These are phyloP conservation scores for Dermatemys mawii DNA, from an alignment of 2,113 vertebrate species.

Conservation along the genomic window DNA sequence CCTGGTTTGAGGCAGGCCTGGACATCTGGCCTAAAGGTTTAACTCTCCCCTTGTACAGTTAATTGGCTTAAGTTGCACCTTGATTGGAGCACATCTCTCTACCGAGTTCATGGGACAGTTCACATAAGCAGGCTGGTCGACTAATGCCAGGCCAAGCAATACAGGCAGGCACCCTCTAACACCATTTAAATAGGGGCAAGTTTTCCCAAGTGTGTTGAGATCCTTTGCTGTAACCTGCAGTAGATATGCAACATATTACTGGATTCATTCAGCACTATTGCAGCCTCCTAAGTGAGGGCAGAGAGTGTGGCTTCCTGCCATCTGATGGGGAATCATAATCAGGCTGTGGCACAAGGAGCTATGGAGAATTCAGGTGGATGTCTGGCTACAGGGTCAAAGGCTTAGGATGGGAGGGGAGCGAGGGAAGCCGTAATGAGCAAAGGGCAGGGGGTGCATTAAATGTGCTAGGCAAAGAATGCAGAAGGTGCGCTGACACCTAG, in stretches of 20 bases:
- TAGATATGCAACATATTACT: neutral
- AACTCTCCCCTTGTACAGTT: neutral
- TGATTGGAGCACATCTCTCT: neutral
- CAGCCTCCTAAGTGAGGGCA: neutral
- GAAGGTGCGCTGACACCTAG: slow-evolving; percentile 51
- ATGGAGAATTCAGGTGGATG: neutral
- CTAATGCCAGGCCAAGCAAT: neutral
- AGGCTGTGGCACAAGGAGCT: neutral
- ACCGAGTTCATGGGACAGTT: neutral
- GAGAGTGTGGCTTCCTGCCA: neutral
- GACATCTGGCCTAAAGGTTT: neutral
- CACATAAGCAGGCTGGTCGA: neutral
- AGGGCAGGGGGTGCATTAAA: neutral
- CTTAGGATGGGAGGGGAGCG: slow-evolving; percentile 8
- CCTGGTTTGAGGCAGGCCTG: neutral
- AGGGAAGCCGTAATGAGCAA: neutral
- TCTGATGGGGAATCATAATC: slow-evolving; percentile 51
- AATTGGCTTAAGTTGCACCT: neutral
- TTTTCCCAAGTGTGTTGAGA: slow-evolving; percentile 54
- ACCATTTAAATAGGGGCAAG: slow-evolving; percentile 23
- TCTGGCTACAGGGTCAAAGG: neutral
- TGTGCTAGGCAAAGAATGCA: neutral
- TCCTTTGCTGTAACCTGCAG: neutral
- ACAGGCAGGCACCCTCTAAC: neutral
- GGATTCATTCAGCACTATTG: slow-evolving; percentile 41